Evolutionary conservation across 2,888 invertebrate species (phyloP).

Genomic region (Pheosia tremula): DNA sequence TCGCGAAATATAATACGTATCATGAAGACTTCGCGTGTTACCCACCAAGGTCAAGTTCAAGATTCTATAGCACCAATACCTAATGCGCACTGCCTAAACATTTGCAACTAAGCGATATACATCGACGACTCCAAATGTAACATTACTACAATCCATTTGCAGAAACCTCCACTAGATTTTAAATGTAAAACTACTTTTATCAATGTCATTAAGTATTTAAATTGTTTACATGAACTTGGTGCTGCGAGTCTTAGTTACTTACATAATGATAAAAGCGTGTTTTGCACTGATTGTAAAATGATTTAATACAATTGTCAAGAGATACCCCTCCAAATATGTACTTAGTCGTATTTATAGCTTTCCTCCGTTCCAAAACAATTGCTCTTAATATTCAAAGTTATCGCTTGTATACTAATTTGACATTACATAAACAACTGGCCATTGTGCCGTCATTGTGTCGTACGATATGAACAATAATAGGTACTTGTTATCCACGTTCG

Average conservation of each 20-base stretch:
- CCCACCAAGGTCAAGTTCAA: constrained; percentile 38
- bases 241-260: constrained; percentile 11
- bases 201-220: constrained; percentile 11
- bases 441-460: constrained; percentile 1
- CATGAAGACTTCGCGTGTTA: constrained; percentile 17
- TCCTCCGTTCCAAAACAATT: neutral
- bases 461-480: neutral
- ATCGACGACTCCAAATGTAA: constrained; percentile 16
- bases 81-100: constrained; percentile 15
- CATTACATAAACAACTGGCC: constrained; percentile 3
- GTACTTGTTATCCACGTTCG: neutral
- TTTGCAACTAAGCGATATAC: constrained; percentile 13
- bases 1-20: constrained; percentile 13
- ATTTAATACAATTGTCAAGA: constrained; percentile 15
- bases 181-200: constrained; percentile 9
- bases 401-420: constrained; percentile 11
- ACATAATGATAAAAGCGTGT: constrained; percentile 23
- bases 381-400: constrained; percentile 5
- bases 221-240: constrained; percentile 15
- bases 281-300: constrained; percentile 14
- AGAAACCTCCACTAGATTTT: constrained; percentile 8
- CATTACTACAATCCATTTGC: neutral
- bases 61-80: constrained; percentile 22
- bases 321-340: constrained; percentile 9
- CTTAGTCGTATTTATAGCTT: constrained; percentile 8